Percentiles rank a stretch among this genome's conserved stretches.
Evolutionary conservation across 2,797 vertebrate genomes (phyloP).

Genomic region (Balearica regulorum): DNA sequence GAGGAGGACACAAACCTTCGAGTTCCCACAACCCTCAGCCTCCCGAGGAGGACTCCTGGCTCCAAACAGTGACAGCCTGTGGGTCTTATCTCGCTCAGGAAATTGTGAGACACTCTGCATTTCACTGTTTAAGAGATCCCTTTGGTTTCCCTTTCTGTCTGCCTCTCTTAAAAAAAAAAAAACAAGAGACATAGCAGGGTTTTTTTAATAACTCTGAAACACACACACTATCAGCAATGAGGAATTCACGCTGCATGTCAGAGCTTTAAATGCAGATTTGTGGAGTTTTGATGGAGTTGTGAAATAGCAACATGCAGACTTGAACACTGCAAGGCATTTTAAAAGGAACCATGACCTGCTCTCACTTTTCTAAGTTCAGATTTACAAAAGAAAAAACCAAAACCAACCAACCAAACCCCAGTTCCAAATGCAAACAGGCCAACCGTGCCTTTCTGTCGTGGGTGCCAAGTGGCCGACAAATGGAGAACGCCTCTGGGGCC

Average conservation of each 20-base stretch:
- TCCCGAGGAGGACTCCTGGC: not conserved
- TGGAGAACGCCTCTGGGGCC: not conserved
- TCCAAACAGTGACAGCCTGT: not conserved
- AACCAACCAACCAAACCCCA: not conserved
- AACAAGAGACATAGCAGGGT: rapidly evolving
- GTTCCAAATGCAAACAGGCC: not conserved
- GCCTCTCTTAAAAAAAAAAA: not conserved
- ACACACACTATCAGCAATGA: not conserved
- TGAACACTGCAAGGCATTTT: not conserved
- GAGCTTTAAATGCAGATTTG: not conserved
- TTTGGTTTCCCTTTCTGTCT: not conserved
- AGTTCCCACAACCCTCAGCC: not conserved
- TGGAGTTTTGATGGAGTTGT: not conserved
- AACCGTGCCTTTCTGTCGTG: rapidly evolving
- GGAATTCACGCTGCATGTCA: not conserved
- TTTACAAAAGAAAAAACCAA: not conserved
- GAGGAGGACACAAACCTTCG: not conserved
- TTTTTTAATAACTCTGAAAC: conserved; percentile 14
- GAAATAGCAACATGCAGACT: not conserved
- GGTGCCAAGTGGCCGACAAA: not conserved
- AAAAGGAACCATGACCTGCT: not conserved
- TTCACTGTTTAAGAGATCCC: conserved; percentile 11
- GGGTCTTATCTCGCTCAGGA: not conserved
- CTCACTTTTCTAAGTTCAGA: not conserved
- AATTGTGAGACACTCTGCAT: not conserved